These are phyloP conservation scores for Polyommatus iphigenia DNA, from an alignment of 2,888 invertebrate species.

Conservation along the genomic window DNA sequence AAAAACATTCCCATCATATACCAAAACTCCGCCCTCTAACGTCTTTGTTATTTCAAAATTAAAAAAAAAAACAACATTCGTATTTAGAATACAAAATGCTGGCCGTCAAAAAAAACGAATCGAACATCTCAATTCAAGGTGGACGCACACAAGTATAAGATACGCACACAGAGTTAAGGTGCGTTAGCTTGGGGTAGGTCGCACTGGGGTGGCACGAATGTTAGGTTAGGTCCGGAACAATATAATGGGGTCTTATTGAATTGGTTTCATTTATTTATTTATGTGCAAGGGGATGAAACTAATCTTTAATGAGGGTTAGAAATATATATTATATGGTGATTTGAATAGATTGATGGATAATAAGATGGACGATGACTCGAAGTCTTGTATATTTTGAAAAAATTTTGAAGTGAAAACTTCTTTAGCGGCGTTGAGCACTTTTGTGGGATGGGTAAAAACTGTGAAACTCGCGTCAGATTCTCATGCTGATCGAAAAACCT, in stretches of 20 bases:
- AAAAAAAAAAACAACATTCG: conserved; percentile 32
- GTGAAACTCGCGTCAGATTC: too few relatives aligned
- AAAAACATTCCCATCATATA: conserved; percentile 7
- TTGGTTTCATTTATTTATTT: conserved; percentile 46
- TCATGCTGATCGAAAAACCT: too few relatives aligned
- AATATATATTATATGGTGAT: conserved; percentile 17
- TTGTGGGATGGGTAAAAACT: too few relatives aligned
- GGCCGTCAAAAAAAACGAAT: conserved; percentile 43
- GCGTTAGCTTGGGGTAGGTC: conserved; percentile 70
- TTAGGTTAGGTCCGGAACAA: conserved; percentile 69
- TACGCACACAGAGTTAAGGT: conserved; percentile 39
- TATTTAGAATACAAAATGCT: conserved; percentile 41
- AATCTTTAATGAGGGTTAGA: conserved; percentile 23
- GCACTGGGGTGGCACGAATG: conserved; percentile 75
- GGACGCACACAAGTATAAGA: conserved; percentile 41
- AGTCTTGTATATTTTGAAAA: not conserved
- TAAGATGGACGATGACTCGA: not conserved
- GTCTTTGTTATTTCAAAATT: conserved; percentile 22
- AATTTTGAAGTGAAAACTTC: too few relatives aligned
- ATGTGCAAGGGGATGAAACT: conserved; percentile 24
- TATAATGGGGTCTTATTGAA: conserved; percentile 51
- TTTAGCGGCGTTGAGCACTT: too few relatives aligned
- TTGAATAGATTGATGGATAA: not conserved
- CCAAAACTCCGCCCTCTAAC: conserved; percentile 19
- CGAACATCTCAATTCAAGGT: conserved; percentile 48